A percentile compares a stretch with the other conserved stretches of the same genome.
Evolutionary conservation across 2,113 vertebrate genomes (phyloP).

Genomic region (Apus apus): DNA sequence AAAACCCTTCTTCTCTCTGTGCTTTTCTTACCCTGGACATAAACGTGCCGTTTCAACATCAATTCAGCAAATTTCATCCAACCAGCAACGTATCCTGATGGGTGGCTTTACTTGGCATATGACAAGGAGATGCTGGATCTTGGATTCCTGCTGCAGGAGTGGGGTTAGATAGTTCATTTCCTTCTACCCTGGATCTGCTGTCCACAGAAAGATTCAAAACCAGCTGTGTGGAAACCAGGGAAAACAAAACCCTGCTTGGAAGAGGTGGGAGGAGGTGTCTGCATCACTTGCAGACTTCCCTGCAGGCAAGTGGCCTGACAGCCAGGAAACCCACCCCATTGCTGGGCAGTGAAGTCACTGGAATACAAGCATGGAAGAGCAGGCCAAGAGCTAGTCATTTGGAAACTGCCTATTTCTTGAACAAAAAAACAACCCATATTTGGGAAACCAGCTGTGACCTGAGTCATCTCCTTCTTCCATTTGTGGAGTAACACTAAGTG

Average conservation of each 20-base stretch:
- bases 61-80: not conserved
- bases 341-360: slow-evolving; percentile 22
- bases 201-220: not conserved
- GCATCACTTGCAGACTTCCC: not conserved
- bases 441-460: slow-evolving; percentile 47
- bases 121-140: not conserved
- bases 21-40: not conserved
- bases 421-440: not conserved
- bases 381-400: not conserved
- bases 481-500: slow-evolving; percentile 27
- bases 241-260: not conserved
- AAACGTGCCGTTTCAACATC: not conserved
- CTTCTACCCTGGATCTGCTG: not conserved
- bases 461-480: slow-evolving; percentile 44
- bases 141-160: not conserved
- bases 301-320: not conserved
- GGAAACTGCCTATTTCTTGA: not conserved
- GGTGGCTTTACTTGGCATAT: not conserved
- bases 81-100: not conserved
- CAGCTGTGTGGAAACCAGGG: not conserved
- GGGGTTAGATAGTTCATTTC: not conserved
- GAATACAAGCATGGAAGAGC: not conserved
- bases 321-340: slow-evolving; percentile 24
- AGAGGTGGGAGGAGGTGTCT: not conserved
- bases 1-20: not conserved